Conservation (phyloP, 92 coral and sea anemone species). For the Zoanthus solanderi region DNA sequence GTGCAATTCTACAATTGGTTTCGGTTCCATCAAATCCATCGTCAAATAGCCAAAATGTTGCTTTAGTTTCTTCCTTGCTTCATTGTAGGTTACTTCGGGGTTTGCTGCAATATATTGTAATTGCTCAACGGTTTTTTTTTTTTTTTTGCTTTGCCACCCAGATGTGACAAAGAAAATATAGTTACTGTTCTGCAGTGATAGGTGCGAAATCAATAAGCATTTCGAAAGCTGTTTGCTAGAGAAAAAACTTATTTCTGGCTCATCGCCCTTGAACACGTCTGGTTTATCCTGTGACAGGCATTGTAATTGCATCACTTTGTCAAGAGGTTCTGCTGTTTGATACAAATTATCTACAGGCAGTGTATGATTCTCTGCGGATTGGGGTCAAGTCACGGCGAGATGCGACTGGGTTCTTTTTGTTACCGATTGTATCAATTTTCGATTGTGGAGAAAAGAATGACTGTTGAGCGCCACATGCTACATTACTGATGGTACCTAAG, state of each 20-base stretch:
- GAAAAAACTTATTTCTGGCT: slow-evolving; percentile 59
- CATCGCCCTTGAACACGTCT: slow-evolving; percentile 54
- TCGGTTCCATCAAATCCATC: too few species aligned
- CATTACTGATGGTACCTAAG: too few species aligned
- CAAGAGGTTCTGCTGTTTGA: slow-evolving; percentile 54
- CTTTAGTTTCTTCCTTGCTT: slow-evolving; percentile 52
- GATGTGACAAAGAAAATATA: slow-evolving; percentile 70
- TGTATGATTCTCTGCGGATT: too few species aligned
- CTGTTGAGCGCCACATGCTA: too few species aligned
- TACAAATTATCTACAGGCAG: slow-evolving; percentile 5
- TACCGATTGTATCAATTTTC: too few species aligned
- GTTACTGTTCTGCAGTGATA: slow-evolving; percentile 59
- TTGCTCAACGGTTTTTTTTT: slow-evolving; percentile 59
- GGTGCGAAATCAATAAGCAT: slow-evolving; percentile 59
- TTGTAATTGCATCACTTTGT: slow-evolving; percentile 57
- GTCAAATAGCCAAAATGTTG: too few species aligned
- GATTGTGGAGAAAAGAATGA: too few species aligned
- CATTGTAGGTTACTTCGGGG: slow-evolving; percentile 66
- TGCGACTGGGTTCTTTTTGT: too few species aligned
- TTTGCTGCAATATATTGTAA: slow-evolving; percentile 62
- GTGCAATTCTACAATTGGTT: too few species aligned
- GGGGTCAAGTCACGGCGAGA: too few species aligned
- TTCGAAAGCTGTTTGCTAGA: slow-evolving; percentile 61
- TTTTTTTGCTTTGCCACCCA: slow-evolving; percentile 60
- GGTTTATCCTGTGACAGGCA: slow-evolving; percentile 65